Evolutionary conservation across 2,797 vertebrate species (phyloP).

Genomic region (Chelonia mydas): DNA sequence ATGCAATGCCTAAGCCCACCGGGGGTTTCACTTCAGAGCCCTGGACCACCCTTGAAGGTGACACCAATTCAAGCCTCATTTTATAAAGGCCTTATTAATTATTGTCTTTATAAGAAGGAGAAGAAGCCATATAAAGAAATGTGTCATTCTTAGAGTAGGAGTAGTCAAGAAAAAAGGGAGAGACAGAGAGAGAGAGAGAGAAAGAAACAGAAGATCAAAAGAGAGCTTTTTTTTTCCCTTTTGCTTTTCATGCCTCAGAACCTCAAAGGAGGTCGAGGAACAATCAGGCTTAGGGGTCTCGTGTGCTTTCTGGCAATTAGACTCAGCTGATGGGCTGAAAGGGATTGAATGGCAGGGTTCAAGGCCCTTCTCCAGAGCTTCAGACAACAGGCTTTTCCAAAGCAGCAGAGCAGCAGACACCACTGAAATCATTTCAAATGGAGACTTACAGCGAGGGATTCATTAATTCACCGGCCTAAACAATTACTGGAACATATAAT

Average conservation of each 20-base stretch:
- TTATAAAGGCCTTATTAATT: constrained; percentile 99
- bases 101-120: constrained; percentile 96
- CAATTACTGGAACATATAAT: constrained; percentile 88
- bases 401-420: constrained; percentile 91
- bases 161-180: constrained; percentile 85
- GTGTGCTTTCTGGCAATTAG: constrained; percentile 99
- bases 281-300: constrained; percentile 98
- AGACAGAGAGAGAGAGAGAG: constrained; percentile 80
- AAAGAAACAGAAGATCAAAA: constrained; percentile 95
- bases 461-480: constrained; percentile 89
- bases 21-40: constrained; percentile 89
- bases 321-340: constrained; percentile 99
- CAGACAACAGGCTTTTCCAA: constrained; percentile 97
- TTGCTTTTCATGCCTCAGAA: constrained; percentile 99
- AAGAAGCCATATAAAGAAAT: constrained; percentile 93
- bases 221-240: constrained; percentile 87
- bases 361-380: constrained; percentile 96
- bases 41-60: constrained; percentile 93
- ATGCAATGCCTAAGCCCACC: constrained; percentile 91
- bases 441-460: constrained; percentile 89
- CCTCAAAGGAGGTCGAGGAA: constrained; percentile 99
- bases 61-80: constrained; percentile 97
- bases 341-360: constrained; percentile 98
- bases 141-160: constrained; percentile 94
- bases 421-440: constrained; percentile 97